phyloP scores from a whole-genome alignment of 2,113 vertebrate species.

The Rhabdornis inornatus region DNA sequence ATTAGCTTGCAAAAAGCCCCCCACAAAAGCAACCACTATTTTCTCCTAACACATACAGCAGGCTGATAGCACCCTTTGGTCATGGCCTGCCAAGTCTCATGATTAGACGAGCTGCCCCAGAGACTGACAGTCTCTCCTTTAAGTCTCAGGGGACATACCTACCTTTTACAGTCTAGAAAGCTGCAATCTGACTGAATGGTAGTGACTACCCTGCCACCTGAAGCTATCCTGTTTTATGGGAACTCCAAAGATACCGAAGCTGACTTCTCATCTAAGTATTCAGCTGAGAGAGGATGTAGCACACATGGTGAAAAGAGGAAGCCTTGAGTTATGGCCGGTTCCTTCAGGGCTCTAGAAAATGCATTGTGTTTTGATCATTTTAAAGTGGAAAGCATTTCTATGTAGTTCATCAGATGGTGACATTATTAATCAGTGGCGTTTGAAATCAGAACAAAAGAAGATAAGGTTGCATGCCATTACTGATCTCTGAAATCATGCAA shows the following conservation, averaged over 20 bases:
- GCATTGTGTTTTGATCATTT: rapidly evolving
- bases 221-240: not conserved
- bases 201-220: not conserved
- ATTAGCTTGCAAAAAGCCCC: rapidly evolving
- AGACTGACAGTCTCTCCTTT: not conserved
- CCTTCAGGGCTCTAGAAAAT: not conserved
- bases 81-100: not conserved
- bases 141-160: not conserved
- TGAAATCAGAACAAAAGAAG: not conserved
- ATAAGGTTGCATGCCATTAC: not conserved
- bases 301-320: not conserved
- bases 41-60: not conserved
- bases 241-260: not conserved
- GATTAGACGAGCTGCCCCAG: not conserved
- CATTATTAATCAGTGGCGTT: not conserved
- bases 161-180: not conserved
- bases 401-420: not conserved
- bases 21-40: rapidly evolving
- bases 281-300: not conserved
- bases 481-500: not conserved
- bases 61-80: rapidly evolving
- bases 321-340: not conserved
- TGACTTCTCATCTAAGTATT: not conserved
- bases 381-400: not conserved
- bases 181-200: not conserved